Evolutionary conservation across 2,113 vertebrate species (phyloP).

Genomic region (Calypte anna): DNA sequence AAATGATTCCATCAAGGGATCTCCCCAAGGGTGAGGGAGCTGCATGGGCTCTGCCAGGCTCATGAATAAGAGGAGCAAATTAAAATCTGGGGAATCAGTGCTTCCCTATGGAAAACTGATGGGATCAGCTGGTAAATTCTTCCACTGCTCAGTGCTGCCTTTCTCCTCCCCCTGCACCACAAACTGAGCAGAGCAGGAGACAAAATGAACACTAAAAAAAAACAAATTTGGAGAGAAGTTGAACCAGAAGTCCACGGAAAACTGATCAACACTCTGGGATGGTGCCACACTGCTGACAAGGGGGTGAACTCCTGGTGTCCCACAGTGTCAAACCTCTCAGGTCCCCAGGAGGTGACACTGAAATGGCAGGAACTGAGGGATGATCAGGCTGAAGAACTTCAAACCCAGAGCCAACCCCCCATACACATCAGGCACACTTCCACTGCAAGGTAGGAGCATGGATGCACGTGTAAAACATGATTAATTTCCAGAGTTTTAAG

Average conservation of each 20-base stretch:
- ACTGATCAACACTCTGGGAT: fast-evolving
- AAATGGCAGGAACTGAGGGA: fast-evolving
- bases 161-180: background rate
- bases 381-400: background rate
- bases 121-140: background rate
- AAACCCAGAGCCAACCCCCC: background rate
- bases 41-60: background rate
- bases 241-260: background rate
- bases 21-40: background rate
- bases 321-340: too few relatives aligned
- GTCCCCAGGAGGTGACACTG: fast-evolving
- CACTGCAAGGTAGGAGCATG: background rate
- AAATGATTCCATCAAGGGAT: constrained; percentile 31
- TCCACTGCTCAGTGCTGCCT: background rate
- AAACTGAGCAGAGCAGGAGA: background rate
- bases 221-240: background rate
- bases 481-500: fast-evolving
- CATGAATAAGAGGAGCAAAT: background rate
- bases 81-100: background rate
- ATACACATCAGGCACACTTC: background rate
- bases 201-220: background rate
- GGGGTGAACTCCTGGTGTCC: fast-evolving
- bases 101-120: background rate
- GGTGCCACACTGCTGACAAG: fast-evolving
- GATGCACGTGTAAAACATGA: background rate